Base-by-base conservation (phyloP, 2,797 vertebrate genomes). In the Toxotes lorentzi region DNA sequence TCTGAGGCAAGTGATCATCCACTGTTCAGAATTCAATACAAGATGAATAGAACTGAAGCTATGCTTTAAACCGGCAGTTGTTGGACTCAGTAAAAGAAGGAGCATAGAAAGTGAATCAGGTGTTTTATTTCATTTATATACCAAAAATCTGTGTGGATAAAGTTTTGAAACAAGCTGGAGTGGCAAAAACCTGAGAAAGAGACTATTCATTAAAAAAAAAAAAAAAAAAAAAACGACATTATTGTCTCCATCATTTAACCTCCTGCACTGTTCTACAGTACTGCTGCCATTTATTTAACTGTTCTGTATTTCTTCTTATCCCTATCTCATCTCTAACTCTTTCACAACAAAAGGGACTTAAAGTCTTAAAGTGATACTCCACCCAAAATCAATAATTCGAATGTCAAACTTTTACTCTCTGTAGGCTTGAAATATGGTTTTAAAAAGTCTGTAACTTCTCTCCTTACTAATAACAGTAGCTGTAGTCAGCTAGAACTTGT, bases 111-210 rank as follows among this genome's bases (percentile, higher is more conserved):
- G 65, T 38, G 21, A 47, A 71, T 60, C 3, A 34, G 14, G 8
- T n/a, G n/a, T 78, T 87, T 75, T 63, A 78, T 81, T 89, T 56
- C 14, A 62, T 79, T 76, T 2, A 73, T 43, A 24, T 63, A 57
- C 3, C 38, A 66, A 79, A 83, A 79, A 83, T 73, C 32, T 73
- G 19, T 68, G n/a, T 69, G 30, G 7, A 61, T 64, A 66, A 78
- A 78, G 32, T 48, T 80, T 62, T 66, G 38, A 65, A 79, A 54
- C 19, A 65, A 69, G 11, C 47, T 53, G 12, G 2, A 79, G 62
- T 60, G 47, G 19, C 47, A 70, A 69, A 67, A 80, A 82, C 68
- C 62, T 78, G 73, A 71, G 58, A 82, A 64, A 30, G 3, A 63
- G 1, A 60, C 19, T 17, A 41, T 51, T 56, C 4, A 40, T 61